phyloP scores from a whole-genome alignment of 2,797 vertebrate species.

The Hoplostethus atlanticus region DNA sequence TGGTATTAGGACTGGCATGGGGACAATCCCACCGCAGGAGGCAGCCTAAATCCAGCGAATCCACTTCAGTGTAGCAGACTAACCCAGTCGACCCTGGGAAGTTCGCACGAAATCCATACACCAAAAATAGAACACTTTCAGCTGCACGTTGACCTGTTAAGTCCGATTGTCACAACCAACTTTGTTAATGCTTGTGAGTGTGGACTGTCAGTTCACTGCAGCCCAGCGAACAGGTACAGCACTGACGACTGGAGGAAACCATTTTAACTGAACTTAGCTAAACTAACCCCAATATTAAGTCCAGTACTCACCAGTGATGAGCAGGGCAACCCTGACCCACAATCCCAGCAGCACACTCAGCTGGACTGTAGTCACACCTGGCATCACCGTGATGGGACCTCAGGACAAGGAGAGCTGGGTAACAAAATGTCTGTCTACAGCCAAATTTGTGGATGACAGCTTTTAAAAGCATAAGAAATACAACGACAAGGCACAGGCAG shows the following conservation, averaged over 20 bases:
- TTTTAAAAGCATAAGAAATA: too few species aligned
- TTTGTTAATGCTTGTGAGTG: conserved; percentile 32
- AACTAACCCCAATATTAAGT: not conserved
- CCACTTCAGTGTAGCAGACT: conserved; percentile 71
- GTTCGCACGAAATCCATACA: conserved; percentile 56
- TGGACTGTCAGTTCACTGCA: not conserved
- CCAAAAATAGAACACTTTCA: conserved; percentile 63
- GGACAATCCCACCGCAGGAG: conserved; percentile 82
- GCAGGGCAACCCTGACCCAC: conserved; percentile 20
- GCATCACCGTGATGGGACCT: conserved; percentile 46
- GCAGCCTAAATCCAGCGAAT: conserved; percentile 78
- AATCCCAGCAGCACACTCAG: not conserved
- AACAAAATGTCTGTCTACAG: too few species aligned
- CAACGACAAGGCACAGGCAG: conserved; percentile 18
- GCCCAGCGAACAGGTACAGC: not conserved
- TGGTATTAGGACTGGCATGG: conserved; percentile 68
- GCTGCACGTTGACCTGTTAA: conserved; percentile 47
- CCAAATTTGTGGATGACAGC: too few species aligned
- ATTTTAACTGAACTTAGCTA: not conserved
- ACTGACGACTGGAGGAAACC: not conserved
- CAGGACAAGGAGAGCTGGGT: not conserved
- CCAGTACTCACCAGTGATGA: conserved; percentile 61
- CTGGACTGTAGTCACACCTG: not conserved
- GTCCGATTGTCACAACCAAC: conserved; percentile 60
- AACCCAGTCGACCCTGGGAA: conserved; percentile 64